Evolutionary conservation across 2,797 vertebrate genomes (phyloP).

Genomic region (Nannoperca australis): DNA sequence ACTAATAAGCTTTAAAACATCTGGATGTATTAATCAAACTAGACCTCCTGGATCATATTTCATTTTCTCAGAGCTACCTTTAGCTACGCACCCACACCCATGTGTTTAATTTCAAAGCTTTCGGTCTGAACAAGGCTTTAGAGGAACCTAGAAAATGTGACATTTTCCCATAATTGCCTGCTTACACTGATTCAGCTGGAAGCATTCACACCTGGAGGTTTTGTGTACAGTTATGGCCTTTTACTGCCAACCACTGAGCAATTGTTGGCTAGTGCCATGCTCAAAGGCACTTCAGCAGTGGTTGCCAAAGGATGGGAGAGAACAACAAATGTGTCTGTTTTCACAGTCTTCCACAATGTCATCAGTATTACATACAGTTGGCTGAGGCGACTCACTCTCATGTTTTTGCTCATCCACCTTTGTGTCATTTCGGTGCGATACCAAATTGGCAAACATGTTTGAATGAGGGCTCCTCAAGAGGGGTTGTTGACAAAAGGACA

Average conservation of each 20-base stretch:
- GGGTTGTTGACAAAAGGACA: slow-evolving; percentile 78
- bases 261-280: slow-evolving; percentile 6
- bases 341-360: background rate
- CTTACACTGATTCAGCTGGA: slow-evolving; percentile 27
- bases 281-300: slow-evolving; percentile 19
- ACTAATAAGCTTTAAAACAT: background rate
- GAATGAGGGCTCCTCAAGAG: slow-evolving; percentile 51
- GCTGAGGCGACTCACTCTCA: slow-evolving; percentile 32
- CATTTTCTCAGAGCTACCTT: slow-evolving; percentile 13
- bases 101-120: slow-evolving; percentile 31
- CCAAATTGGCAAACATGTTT: slow-evolving; percentile 61
- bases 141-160: slow-evolving; percentile 15
- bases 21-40: background rate
- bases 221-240: background rate
- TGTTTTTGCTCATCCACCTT: slow-evolving; percentile 56
- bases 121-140: slow-evolving; percentile 16
- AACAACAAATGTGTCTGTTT: background rate
- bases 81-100: background rate
- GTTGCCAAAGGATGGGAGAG: background rate
- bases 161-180: slow-evolving; percentile 33
- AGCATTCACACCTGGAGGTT: slow-evolving; percentile 22
- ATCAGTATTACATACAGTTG: slow-evolving; percentile 27
- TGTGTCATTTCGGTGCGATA: slow-evolving; percentile 39
- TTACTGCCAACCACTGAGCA: slow-evolving; percentile 3
- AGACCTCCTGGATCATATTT: background rate